Evolutionary conservation across 2,113 vertebrate genomes (phyloP).

Genomic region (Colius striatus): DNA sequence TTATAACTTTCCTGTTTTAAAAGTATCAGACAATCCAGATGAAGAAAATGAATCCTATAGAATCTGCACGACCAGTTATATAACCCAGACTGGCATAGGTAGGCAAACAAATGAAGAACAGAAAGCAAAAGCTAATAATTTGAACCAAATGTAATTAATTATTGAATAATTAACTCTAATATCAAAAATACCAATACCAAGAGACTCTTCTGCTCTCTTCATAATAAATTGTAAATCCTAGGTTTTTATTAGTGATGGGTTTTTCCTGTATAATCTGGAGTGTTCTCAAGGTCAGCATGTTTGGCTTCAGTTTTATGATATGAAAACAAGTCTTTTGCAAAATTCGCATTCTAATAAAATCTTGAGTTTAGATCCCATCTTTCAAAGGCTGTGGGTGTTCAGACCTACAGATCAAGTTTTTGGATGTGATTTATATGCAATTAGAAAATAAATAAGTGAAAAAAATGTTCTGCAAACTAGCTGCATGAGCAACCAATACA

Average conservation of each 20-base stretch:
- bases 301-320: background rate
- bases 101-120: background rate
- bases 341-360: background rate
- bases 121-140: background rate
- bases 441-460: constrained; percentile 3
- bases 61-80: background rate
- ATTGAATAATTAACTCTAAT: background rate
- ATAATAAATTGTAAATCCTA: background rate
- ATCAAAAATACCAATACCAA: background rate
- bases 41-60: background rate
- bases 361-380: background rate
- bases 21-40: background rate
- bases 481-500: background rate
- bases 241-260: background rate
- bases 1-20: background rate
- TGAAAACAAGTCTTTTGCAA: background rate
- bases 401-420: background rate
- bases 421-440: background rate
- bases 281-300: background rate
- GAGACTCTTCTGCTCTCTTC: background rate
- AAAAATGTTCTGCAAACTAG: background rate
- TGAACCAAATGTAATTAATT: background rate
- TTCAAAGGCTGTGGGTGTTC: background rate
- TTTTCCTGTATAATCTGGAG: background rate
- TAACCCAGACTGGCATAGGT: background rate